phyloP scores from a whole-genome alignment of 2,113 vertebrate species.

The Drymodes brunneopygia region DNA sequence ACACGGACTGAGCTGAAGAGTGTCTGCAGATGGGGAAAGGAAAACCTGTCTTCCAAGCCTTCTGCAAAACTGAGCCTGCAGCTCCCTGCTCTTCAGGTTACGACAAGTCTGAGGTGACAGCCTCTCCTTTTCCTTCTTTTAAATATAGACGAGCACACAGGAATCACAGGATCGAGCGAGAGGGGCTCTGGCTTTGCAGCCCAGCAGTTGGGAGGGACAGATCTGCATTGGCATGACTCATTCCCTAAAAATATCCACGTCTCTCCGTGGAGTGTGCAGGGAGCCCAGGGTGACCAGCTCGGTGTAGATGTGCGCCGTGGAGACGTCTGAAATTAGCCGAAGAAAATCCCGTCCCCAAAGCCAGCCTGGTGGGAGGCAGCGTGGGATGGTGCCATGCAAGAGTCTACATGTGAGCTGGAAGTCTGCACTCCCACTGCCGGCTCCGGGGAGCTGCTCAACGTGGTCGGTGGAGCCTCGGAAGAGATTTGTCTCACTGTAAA shows the following conservation, averaged over 20 bases:
- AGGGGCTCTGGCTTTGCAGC: neutral
- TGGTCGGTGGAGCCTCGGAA: conserved; percentile 54
- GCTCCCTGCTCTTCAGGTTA: neutral
- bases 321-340: conserved; percentile 45
- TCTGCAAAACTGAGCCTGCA: neutral
- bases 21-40: neutral
- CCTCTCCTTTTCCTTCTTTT: neutral
- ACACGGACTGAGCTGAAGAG: neutral
- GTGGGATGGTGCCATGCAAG: conserved; percentile 63
- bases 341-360: conserved; percentile 54
- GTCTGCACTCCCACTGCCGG: conserved; percentile 61
- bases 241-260: conserved; percentile 19
- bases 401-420: conserved; percentile 67
- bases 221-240: conserved; percentile 14
- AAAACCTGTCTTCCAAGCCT: neutral
- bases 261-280: conserved; percentile 13
- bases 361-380: conserved; percentile 52
- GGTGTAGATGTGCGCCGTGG: neutral
- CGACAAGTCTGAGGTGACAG: neutral
- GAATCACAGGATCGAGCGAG: neutral
- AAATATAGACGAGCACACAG: neutral
- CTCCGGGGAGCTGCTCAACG: conserved; percentile 19
- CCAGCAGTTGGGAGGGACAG: neutral
- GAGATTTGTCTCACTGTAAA: conserved; percentile 60
- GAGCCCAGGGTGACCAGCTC: conserved; percentile 53